These are phyloP conservation scores for Xylota segnis DNA, from an alignment of 2,888 invertebrate genomes.

Conservation along the genomic window DNA sequence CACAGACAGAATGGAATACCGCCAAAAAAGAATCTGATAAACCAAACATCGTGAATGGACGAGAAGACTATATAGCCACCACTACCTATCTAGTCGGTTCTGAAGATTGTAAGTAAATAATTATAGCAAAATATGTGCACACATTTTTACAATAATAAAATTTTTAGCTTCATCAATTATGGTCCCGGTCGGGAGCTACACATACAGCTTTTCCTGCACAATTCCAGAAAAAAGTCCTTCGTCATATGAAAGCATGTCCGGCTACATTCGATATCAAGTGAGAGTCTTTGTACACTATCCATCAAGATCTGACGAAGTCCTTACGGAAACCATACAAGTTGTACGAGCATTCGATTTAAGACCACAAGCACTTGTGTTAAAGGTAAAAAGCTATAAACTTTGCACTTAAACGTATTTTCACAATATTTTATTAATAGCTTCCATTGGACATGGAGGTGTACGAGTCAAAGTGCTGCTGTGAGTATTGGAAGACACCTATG, in stretches of 20 bases:
- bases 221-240: conserved; percentile 80
- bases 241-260: conserved; percentile 79
- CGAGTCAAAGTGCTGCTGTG: conserved; percentile 78
- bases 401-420: not conserved
- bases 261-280: conserved; percentile 80
- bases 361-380: conserved; percentile 28
- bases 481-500: conserved; percentile 80
- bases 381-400: conserved; percentile 56
- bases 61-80: conserved; percentile 81
- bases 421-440: conserved; percentile 9
- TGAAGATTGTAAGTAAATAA: conserved; percentile 78
- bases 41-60: conserved; percentile 76
- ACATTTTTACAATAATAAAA: not conserved
- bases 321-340: conserved; percentile 49
- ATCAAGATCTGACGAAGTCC: conserved; percentile 54
- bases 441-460: conserved; percentile 71
- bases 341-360: conserved; percentile 44
- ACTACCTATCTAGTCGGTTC: conserved; percentile 81
- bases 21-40: conserved; percentile 61
- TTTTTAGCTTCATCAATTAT: conserved; percentile 78
- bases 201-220: conserved; percentile 80
- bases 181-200: conserved; percentile 79
- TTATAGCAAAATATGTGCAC: not conserved
- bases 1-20: conserved; percentile 79
- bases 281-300: conserved; percentile 78